These are phyloP conservation scores for Drepana falcataria DNA, from an alignment of 2,888 invertebrate genomes.

Conservation along the genomic window DNA sequence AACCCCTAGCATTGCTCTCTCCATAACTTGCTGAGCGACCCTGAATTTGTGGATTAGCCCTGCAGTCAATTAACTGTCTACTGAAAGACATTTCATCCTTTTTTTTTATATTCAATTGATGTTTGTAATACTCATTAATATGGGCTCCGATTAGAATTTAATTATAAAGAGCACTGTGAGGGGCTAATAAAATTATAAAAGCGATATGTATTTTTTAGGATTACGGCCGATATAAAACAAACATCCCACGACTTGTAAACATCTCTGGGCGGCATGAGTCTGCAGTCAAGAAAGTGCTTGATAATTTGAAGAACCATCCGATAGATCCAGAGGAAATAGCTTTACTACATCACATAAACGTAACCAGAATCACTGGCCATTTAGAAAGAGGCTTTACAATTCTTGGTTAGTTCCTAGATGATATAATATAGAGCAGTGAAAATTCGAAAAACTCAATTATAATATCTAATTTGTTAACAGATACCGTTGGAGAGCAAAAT, in stretches of 20 bases:
- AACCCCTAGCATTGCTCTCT: too few species aligned
- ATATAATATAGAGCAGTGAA: too few species aligned
- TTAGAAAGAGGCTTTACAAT: slow-evolving; percentile 54
- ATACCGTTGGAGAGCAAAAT: slow-evolving; percentile 32
- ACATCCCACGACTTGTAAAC: slow-evolving; percentile 47
- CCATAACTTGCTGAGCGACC: too few species aligned
- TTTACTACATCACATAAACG: slow-evolving; percentile 52
- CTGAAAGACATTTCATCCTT: too few species aligned
- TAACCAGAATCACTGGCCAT: slow-evolving; percentile 43
- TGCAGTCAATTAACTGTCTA: too few species aligned
- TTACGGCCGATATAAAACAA: slow-evolving; percentile 35
- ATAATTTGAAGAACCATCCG: slow-evolving; percentile 41
- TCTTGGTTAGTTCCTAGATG: slow-evolving; percentile 49
- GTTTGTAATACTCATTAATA: too few species aligned
- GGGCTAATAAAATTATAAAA: too few species aligned
- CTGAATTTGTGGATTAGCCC: too few species aligned
- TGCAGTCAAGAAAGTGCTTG: slow-evolving; percentile 35
- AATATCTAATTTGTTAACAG: slow-evolving; percentile 30
- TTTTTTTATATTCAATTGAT: too few species aligned
- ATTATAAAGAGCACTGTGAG: too few species aligned
- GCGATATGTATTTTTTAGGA: slow-evolving; percentile 46
- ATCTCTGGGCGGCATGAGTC: slow-evolving; percentile 49
- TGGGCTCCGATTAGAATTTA: too few species aligned
- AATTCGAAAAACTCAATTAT: too few species aligned
- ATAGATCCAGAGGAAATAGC: slow-evolving; percentile 59